A percentile compares a stretch with the other conserved stretches of the same genome.
Evolutionary conservation across 1,140 invertebrate species (phyloP).

Genomic region (Ectropis grisescens): DNA sequence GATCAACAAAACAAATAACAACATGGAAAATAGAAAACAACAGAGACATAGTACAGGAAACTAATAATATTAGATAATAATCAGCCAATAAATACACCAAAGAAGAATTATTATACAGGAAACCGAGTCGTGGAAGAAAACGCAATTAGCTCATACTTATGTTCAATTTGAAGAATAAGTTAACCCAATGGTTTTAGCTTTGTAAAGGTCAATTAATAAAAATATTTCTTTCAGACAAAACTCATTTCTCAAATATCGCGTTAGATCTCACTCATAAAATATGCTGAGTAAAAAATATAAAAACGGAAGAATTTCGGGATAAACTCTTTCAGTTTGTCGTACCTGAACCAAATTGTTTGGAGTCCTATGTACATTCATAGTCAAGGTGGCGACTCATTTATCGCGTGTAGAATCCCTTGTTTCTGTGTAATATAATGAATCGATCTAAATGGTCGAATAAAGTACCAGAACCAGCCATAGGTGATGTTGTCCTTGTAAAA

Average conservation of each 20-base stretch:
- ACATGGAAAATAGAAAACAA: too few species aligned
- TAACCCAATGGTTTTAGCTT: constrained; percentile 1
- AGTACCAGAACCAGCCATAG: too few species aligned
- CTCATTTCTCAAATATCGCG: constrained; percentile 1
- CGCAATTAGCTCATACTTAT: neutral
- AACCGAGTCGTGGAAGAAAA: too few species aligned
- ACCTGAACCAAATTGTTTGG: neutral
- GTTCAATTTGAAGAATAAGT: neutral
- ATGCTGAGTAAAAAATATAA: constrained; percentile 3
- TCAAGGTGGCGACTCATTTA: neutral
- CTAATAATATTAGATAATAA: too few species aligned
- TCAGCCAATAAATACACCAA: too few species aligned
- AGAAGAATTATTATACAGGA: too few species aligned
- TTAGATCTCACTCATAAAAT: neutral
- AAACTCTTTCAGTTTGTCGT: neutral
- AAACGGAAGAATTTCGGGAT: constrained; percentile 3
- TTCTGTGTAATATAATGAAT: too few species aligned
- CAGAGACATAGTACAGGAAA: too few species aligned
- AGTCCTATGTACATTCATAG: too few species aligned
- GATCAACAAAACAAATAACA: constrained; percentile 42
- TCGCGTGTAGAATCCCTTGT: neutral
- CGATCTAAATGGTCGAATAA: too few species aligned
- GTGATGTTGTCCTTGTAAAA: too few species aligned
- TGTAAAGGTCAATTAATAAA: neutral
- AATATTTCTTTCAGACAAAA: neutral